Base-by-base conservation (phyloP, 2,888 invertebrate genomes). In the Leptarthrus brevirostris region DNA sequence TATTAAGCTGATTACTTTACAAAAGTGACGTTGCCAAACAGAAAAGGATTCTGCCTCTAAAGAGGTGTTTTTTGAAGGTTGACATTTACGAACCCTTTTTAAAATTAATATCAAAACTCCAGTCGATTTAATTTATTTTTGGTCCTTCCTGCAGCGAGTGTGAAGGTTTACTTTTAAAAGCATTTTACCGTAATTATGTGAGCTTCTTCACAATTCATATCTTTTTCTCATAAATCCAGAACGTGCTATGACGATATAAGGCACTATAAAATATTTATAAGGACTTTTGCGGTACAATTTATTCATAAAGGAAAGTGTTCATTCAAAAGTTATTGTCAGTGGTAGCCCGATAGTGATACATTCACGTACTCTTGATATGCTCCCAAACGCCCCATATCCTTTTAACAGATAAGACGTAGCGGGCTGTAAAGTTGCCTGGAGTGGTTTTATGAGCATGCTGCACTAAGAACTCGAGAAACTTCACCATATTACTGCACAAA, bases 221-320 rank as follows among this genome's bases (percentile, higher is more conserved):
- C 64, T 24, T 44, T 20, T 10, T 2, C 20, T n/a, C 24, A 66
- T 66, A 66, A 66, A 66, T 47, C 47, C n/a, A n/a, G n/a, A 61
- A 61, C 36, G 40, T 36, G 40, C 36, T 56, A 56, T 24, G 16
- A 20, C 24, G 61, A 34, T 6, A n/a, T 24, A 66, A 47, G 47
- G 36, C 12, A 16, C 24, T 24, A 47, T 66, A 44, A 66, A 66
- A 66, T 66, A 66, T 66, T 66, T 66, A 66, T 47, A 47, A 66
- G 64, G 44, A 22, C 18, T 47, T 26, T 47, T 12, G 4, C n/a
- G 24, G 8, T 14, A 47, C 22, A 47, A 66, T 66, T 66, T 66
- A 66, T 66, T 66, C 64, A 66, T 66, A 66, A 47, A 66, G 47
- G 24, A 26, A 66, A 66, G 26, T 66, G 47, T 66, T 44, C 64